phyloP scores from a whole-genome alignment of 1,140 invertebrate genomes.

The Zaprionus africanus region DNA sequence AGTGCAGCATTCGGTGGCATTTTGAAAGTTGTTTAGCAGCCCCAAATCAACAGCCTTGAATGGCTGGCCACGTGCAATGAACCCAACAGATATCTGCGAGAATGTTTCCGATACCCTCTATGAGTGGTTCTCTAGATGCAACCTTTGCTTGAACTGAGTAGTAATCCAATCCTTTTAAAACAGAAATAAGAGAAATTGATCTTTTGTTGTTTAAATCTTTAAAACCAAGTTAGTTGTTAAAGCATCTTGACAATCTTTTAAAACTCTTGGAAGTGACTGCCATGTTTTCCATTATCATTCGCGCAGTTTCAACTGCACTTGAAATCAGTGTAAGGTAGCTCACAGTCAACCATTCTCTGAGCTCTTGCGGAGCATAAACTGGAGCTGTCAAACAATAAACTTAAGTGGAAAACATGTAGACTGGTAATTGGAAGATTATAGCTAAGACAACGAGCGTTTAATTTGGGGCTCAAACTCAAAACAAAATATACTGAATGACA shows the following conservation, averaged over 20 bases:
- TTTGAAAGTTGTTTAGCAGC: slow-evolving; percentile 72
- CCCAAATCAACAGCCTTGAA: slow-evolving; percentile 63
- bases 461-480: slow-evolving; percentile 16
- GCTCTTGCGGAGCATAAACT: background rate
- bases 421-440: slow-evolving; percentile 25
- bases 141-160: too few species aligned
- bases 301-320: background rate
- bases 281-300: too few species aligned
- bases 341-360: background rate
- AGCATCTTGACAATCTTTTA: too few species aligned
- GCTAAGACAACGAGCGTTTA: slow-evolving; percentile 6
- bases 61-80: slow-evolving; percentile 51
- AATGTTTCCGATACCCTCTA: background rate
- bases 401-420: background rate
- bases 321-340: background rate
- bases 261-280: too few species aligned
- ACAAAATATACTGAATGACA: slow-evolving; percentile 35
- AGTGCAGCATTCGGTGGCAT: slow-evolving; percentile 21
- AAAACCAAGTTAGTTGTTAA: too few species aligned
- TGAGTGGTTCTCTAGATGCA: too few species aligned
- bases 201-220: too few species aligned
- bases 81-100: slow-evolving; percentile 27
- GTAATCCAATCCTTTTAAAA: too few species aligned
- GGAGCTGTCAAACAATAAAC: slow-evolving; percentile 6
- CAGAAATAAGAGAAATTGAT: too few species aligned